These are phyloP conservation scores for Epinotia bilunana DNA, from an alignment of 2,888 invertebrate species.

Conservation along the genomic window DNA sequence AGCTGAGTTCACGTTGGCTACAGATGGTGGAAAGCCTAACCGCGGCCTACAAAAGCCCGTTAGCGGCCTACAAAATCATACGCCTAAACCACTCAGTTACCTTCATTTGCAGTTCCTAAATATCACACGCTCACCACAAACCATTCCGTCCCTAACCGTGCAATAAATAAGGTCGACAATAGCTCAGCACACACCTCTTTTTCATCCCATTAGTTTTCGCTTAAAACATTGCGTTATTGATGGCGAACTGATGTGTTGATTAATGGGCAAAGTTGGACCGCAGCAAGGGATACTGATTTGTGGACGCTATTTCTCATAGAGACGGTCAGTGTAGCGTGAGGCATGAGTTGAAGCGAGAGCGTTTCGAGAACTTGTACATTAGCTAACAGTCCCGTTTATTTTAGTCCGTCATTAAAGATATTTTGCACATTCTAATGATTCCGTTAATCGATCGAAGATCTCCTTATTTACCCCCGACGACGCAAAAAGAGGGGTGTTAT, in stretches of 20 bases:
- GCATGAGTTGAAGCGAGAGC: conserved; percentile 17
- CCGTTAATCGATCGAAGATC: too few species aligned
- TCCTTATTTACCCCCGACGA: too few species aligned
- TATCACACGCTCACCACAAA: not conserved
- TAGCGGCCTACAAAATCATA: not conserved
- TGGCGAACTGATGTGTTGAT: conserved; percentile 45
- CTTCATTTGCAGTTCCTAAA: not conserved
- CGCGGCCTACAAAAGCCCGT: too few species aligned
- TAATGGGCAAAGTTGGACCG: conserved; percentile 51
- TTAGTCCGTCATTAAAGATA: too few species aligned
- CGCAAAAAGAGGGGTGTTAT: too few species aligned
- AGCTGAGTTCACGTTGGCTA: too few species aligned
- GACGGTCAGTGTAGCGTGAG: conserved; percentile 44
- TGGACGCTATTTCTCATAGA: conserved; percentile 60
- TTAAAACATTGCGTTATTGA: conserved; percentile 45
- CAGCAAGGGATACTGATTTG: conserved; percentile 57
- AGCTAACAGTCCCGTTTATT: not conserved
- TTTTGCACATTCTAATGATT: too few species aligned
- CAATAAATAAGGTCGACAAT: conserved; percentile 4
- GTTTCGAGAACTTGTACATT: not conserved
- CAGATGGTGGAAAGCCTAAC: too few species aligned
- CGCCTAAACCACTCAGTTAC: not conserved
- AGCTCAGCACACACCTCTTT: conserved; percentile 7
- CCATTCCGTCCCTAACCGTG: not conserved
- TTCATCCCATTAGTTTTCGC: conserved; percentile 41